Evolutionary conservation across 2,113 vertebrate genomes (phyloP), one percentile per base, ranked within the genome.

Genomic region (Semnopithecus entellus): DNA sequence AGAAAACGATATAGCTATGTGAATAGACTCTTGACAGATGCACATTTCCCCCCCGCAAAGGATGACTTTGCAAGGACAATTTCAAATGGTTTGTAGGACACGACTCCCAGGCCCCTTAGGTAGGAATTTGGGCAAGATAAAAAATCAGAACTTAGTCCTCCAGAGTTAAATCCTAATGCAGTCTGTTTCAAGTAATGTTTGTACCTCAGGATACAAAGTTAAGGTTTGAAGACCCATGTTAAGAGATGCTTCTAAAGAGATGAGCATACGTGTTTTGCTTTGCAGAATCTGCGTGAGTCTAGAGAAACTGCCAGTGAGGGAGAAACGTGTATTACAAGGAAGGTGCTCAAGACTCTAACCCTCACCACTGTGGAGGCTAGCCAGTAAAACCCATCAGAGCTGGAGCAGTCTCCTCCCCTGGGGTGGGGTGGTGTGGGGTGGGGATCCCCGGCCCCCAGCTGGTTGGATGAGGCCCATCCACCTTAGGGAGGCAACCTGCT

Each of bases 251-350:
- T 30, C 10, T 23, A 3, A 35, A 5, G 38, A 7, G 38, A 25
- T 40, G 14, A 7, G 14, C 13, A 3, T 2, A 59, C 8, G 0
- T 43, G 5, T n/a, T 20, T 40, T 52, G 3, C 2, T 8, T 17
- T 18, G 23, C 55, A 1, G 30, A 4, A 0, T 78, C 38, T 25
- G 35, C 11, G 0, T 3, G 32, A 1, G 20, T 80, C 45, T 64
- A 25, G 32, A 7, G 40, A 85, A 6, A 38, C 25, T 12, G 8
- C 45, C 30, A 59, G 0, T 35, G 25, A 43, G 43, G 25, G 14
- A 50, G 45, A 25, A 20, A 55, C 18, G 13, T 43, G 23, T 75
- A 75, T 45, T 45, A 43, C 10, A 16, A 13, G 73, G 73, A 75
- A 14, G 13, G 27, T 40, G 25, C 13, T 75, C 11, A 27, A 1